phyloP scores from a whole-genome alignment of 2,888 invertebrate species.

The Pocota personata region DNA sequence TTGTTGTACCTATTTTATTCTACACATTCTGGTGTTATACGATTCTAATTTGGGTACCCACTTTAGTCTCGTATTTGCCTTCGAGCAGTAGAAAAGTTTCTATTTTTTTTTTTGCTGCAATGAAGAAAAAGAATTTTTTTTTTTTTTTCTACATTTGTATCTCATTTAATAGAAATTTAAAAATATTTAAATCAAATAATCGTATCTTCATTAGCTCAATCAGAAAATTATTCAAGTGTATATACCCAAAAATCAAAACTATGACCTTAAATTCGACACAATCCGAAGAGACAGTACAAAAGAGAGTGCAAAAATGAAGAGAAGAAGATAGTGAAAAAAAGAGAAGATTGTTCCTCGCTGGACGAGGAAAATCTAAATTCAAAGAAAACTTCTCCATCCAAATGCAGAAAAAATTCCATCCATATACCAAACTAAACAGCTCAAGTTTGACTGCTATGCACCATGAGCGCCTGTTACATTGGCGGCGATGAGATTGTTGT shows the following conservation, averaged over 20 bases:
- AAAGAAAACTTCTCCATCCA: conserved; percentile 27
- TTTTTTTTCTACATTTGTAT: neutral
- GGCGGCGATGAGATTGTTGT: conserved; percentile 71
- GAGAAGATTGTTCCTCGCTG: neutral
- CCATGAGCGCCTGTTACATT: conserved; percentile 71
- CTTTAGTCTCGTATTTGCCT: conserved; percentile 66
- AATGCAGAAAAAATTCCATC: conserved; percentile 57
- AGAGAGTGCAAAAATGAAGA: conserved; percentile 38
- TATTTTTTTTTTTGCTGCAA: neutral
- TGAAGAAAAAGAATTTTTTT: neutral
- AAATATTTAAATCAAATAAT: conserved; percentile 9
- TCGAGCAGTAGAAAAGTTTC: conserved; percentile 21
- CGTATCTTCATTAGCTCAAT: conserved; percentile 6
- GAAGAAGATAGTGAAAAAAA: conserved; percentile 25
- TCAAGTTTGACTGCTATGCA: conserved; percentile 32
- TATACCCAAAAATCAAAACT: conserved; percentile 12
- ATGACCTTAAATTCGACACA: conserved; percentile 31
- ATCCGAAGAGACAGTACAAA: neutral
- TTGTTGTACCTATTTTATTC: conserved; percentile 35
- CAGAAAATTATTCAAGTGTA: conserved; percentile 15
- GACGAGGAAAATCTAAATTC: conserved; percentile 21
- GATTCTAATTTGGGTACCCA: conserved; percentile 67
- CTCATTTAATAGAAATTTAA: conserved; percentile 1
- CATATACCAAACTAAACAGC: neutral
- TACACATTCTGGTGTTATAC: conserved; percentile 53